Evolutionary conservation across 2,797 vertebrate genomes (phyloP).

Genomic region (Odontamblyopus lacepedii): DNA sequence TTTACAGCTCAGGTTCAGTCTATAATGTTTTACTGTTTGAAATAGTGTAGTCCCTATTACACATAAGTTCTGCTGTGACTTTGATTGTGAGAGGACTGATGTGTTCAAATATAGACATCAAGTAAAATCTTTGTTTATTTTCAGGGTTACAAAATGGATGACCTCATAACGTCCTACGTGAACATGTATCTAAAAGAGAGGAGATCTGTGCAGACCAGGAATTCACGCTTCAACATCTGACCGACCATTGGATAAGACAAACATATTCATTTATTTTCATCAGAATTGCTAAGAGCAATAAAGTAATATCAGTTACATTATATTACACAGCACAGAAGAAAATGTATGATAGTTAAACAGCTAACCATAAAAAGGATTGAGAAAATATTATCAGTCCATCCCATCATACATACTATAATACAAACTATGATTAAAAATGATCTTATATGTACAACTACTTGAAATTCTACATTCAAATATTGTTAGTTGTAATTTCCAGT

Average conservation of each 20-base stretch:
- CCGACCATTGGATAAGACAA: not conserved
- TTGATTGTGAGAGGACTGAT: not conserved
- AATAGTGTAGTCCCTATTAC: not conserved
- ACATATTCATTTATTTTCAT: not conserved
- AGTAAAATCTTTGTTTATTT: slow-evolving; percentile 17
- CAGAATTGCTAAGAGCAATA: not conserved
- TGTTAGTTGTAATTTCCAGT: not conserved
- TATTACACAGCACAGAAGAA: not conserved
- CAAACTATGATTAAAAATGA: no score
- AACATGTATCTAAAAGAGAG: slow-evolving; percentile 79
- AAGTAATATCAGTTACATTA: no score
- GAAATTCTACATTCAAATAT: not conserved
- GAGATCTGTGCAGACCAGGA: slow-evolving; percentile 69
- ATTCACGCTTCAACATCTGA: slow-evolving; percentile 56
- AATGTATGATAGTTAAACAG: no score
- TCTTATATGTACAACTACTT: no score
- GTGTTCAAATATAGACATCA: not conserved
- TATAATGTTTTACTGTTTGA: no score
- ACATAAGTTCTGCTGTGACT: not conserved
- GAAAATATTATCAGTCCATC: no score
- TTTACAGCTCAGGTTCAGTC: no score
- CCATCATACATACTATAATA: no score
- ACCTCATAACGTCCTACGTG: slow-evolving; percentile 92
- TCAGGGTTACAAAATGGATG: slow-evolving; percentile 99
- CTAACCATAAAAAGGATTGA: no score